phyloP scores from a whole-genome alignment of 2,113 vertebrate genomes.

The Phyllostomus hastatus region DNA sequence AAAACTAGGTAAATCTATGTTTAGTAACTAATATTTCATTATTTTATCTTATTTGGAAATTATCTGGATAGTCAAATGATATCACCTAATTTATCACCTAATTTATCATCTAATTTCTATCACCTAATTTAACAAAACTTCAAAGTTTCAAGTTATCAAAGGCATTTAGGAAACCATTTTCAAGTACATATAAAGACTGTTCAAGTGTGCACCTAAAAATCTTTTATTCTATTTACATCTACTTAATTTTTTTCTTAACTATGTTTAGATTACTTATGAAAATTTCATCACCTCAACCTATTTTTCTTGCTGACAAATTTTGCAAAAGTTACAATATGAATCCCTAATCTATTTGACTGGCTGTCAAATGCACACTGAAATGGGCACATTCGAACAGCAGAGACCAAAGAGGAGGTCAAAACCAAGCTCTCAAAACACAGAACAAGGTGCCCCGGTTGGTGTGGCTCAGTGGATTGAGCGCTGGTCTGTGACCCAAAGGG shows the following conservation, averaged over 20 bases:
- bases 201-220: neutral
- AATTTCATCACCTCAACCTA: neutral
- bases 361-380: neutral
- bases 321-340: neutral
- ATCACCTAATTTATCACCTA: no score
- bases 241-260: neutral
- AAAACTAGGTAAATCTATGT: neutral
- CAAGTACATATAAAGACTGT: neutral
- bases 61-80: neutral
- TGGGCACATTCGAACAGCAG: neutral
- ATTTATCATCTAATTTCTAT: no score
- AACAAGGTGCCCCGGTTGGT: neutral
- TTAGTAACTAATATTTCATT: neutral
- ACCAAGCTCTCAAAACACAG: neutral
- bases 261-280: neutral
- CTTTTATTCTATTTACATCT: neutral
- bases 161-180: neutral
- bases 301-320: neutral
- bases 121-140: neutral
- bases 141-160: neutral
- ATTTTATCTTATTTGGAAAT: neutral
- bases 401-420: neutral
- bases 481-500: no score
- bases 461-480: no score
- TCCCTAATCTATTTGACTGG: neutral